phyloP scores from a whole-genome alignment of 2,888 invertebrate genomes.

The Nomada ferruginata region DNA sequence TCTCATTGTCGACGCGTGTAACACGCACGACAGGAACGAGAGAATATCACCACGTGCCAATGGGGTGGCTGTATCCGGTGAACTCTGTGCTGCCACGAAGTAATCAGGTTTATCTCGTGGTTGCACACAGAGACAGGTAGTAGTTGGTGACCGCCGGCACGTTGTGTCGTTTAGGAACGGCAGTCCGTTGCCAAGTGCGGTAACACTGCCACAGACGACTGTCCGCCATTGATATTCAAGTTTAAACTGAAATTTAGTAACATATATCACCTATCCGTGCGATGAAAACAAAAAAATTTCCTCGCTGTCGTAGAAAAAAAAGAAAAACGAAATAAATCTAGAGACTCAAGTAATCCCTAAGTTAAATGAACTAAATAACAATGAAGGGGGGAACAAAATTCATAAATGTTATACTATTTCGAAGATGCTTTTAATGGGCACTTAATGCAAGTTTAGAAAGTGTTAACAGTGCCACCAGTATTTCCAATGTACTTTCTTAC shows the following conservation, averaged over 20 bases:
- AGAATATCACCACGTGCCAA: conserved; percentile 62
- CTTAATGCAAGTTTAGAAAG: no score
- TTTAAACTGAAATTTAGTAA: conserved; percentile 7
- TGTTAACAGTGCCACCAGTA: no score
- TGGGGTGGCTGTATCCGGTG: conserved; percentile 49
- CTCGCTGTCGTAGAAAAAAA: not conserved
- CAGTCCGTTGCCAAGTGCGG: conserved; percentile 43
- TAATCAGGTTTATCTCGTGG: conserved; percentile 73
- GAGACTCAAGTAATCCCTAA: no score
- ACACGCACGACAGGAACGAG: conserved; percentile 48
- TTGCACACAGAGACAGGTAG: conserved; percentile 65
- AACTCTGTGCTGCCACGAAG: conserved; percentile 60
- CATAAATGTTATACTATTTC: no score
- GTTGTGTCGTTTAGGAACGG: conserved; percentile 60
- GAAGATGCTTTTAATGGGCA: no score
- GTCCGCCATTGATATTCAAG: conserved; percentile 30
- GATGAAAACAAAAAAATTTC: not conserved
- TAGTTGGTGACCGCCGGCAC: conserved; percentile 55
- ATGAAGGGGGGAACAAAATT: no score
- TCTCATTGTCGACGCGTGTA: conserved; percentile 52
- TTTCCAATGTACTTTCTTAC: not conserved
- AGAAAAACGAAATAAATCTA: no score
- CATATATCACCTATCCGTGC: not conserved
- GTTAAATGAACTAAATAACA: no score
- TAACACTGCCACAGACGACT: conserved; percentile 34